Base-by-base conservation (phyloP, 2,888 invertebrate genomes). In the Idaea dimidiata region DNA sequence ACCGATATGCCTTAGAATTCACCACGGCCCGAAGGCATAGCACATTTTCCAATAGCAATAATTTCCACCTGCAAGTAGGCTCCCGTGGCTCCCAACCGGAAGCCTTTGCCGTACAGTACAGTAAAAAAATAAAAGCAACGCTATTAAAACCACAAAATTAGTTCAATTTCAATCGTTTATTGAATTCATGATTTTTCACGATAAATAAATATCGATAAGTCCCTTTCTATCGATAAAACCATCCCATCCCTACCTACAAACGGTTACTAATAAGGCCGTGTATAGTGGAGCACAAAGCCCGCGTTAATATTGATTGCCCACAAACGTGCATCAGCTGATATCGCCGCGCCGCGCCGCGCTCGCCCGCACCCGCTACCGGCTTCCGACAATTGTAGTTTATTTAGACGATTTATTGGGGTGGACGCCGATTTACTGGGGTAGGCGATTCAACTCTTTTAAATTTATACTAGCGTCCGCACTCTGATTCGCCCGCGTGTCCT, bases 221-320 rank as follows among this genome's bases (percentile, higher is more conserved):
- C 59, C 33, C 14, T 56, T 67, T 71, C 14, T 56, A 67, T 71
- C 67, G 59, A 43, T 14, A 43, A 14, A 14, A 43, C 8, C 14
- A 43, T 0, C 69, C 43, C 77, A 59, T 69, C 80, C 62, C 82
- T 83, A 76, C 56, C 31, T 61, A 66, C 72, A 77, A 73, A 75
- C 81, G 79, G 75, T 75, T 84, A 79, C 83, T 87, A 87, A 86
- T 87, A 86, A 84, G 86, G 82, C 81, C 81, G 82, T 86, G 86
- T 87, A 84, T 83, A 86, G 76, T 80, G 76, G 80, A 69, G 82
- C 82, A 87, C 84, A 86, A 80, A 83, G 84, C 81, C 75, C 70
- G 73, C 73, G 74, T 73, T 78, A 43, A 71, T 67, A 63, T 62
- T 67, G 72, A 71, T 74, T 74, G 69, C 69, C 66, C 69, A 43